Conservation (phyloP, 2,113 vertebrate genomes). For the Triplophysa tibetana region DNA sequence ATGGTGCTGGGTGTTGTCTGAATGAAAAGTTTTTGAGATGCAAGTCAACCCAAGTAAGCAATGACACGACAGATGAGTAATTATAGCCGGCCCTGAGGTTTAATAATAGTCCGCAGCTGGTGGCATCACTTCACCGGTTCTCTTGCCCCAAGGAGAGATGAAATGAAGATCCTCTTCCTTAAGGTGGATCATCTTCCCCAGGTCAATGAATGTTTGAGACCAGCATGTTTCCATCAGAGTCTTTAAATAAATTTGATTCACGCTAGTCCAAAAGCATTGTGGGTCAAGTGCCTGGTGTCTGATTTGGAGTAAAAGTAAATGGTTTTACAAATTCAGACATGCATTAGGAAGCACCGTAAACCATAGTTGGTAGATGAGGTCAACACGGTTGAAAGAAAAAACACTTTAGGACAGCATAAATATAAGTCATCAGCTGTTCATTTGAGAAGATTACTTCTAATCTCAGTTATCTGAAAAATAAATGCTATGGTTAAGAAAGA, state of each 20-base stretch:
- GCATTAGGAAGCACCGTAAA: neutral
- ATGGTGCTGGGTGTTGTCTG: conserved; percentile 8
- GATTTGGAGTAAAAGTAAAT: neutral
- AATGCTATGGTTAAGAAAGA: conserved; percentile 5
- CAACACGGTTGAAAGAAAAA: neutral
- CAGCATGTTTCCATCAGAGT: neutral
- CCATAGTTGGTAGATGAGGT: neutral
- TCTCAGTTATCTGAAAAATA: neutral
- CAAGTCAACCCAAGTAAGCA: neutral
- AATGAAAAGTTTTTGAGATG: conserved; percentile 1
- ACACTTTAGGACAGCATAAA: neutral
- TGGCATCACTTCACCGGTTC: conserved; percentile 50
- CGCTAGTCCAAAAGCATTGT: too few relatives aligned
- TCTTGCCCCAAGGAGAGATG: neutral
- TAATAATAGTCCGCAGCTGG: conserved; percentile 62
- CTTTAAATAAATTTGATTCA: neutral
- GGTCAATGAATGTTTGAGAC: neutral
- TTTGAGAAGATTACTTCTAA: neutral
- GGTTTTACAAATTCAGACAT: neutral
- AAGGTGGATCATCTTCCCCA: conserved; percentile 43
- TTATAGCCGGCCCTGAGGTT: conserved; percentile 44
- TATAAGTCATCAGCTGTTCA: neutral
- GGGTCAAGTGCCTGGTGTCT: neutral
- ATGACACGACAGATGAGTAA: conserved; percentile 42
- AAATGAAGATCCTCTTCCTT: conserved; percentile 4